Conservation (phyloP, 2,888 invertebrate species). For the Cataglyphis cursor region DNA sequence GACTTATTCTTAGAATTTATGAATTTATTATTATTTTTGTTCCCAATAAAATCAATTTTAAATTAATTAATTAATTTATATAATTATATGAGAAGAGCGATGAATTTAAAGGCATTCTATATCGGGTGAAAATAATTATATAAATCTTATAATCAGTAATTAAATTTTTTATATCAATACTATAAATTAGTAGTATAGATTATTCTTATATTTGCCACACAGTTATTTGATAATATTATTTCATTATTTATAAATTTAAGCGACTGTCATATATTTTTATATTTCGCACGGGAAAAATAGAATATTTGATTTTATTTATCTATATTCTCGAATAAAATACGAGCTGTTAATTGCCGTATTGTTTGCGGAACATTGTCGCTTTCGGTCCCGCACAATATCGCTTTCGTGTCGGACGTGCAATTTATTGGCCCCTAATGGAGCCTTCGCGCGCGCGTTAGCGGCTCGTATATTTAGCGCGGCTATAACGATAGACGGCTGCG, state of each 20-base stretch:
- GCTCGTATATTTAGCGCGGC: conserved; percentile 42
- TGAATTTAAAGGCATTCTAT: background rate
- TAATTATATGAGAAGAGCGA: background rate
- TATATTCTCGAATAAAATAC: background rate
- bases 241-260: background rate
- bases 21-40: background rate
- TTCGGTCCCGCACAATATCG: background rate
- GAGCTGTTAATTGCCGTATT: background rate
- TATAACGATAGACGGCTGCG: conserved; percentile 32
- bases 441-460: conserved; percentile 4
- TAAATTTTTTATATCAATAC: background rate
- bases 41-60: background rate
- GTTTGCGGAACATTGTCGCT: background rate
- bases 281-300: background rate
- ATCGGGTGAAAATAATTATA: conserved; percentile 15
- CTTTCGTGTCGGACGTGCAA: conserved; percentile 20
- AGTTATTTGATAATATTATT: background rate
- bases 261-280: background rate
- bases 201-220: background rate
- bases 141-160: background rate
- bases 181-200: background rate
- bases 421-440: conserved; percentile 39
- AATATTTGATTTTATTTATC: background rate
- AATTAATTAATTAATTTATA: background rate
- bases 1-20: background rate